Evolutionary conservation across 2,113 vertebrate species (phyloP), one percentile per base, ranked within the genome.

Genomic region (Paedocypris sp.): DNA sequence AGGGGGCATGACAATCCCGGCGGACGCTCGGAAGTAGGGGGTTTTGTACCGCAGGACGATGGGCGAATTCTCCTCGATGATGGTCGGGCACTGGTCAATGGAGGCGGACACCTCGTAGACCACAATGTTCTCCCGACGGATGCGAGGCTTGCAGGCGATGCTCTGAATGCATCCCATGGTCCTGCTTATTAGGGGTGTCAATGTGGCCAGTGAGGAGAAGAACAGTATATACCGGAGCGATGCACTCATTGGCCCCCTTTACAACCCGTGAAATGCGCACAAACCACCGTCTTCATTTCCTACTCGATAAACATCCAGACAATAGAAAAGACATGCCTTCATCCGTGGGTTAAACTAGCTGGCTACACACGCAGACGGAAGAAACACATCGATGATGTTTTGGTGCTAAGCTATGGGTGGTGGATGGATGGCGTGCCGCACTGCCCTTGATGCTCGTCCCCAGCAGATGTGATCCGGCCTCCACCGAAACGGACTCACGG

Each of bases 1-100:
- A 62, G 89, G 88, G 51, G 89, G 89, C 88, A 91, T 89, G 73
- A 87, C 85, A 69, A 90, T 87, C 47, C 88, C 85, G 48, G 88
- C 87, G 22, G 89, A 88, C 59, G 89, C 89, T 74, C 88, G 87
- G 82, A 91, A 91, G 79, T 91, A 91, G 41, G 89, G 89, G 62
- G 89, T 91, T 68, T 88, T 87, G 83, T 91, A 91, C 53, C 89
- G 85, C 79, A 91, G 79, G 69, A 91, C 89, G 77, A 91, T 90
- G 64, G 89, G 89, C 66, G 89, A 91, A 79, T 83, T 89, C 83
- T 91, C 89, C 68, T 91, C 89, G 61, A 91, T 88, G 66, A 86
- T 82, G 31, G 89, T 91, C 60, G 88, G 87, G 73, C 85, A 82
- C 70, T 85, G 88, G 75, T 91, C 89, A 74, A 91, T 91, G 70